phyloP scores from a whole-genome alignment of 2,888 invertebrate genomes.

The Branchellion lobata region DNA sequence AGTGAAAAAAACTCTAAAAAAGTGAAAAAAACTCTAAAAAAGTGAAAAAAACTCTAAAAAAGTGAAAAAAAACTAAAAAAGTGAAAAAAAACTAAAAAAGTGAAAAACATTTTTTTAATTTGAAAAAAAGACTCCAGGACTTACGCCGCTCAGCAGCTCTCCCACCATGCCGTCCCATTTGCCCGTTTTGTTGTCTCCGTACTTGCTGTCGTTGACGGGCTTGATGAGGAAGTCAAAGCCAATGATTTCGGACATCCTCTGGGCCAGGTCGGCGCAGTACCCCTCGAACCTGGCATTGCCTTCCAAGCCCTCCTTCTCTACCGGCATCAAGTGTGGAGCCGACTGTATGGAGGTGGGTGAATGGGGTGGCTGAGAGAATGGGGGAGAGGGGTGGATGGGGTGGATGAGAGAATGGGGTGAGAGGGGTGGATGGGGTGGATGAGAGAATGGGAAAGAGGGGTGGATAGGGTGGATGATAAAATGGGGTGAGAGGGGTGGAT shows the following conservation, averaged over 20 bases:
- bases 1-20: no score
- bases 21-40: no score
- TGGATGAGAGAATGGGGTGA: no score
- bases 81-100: no score
- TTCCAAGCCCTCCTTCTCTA: constrained; percentile 65
- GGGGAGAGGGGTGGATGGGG: neutral
- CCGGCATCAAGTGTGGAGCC: constrained; percentile 56
- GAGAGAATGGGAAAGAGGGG: no score
- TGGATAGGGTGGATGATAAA: no score
- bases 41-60: no score
- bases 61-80: no score
- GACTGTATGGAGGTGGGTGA: constrained; percentile 52
- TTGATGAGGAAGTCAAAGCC: constrained; percentile 59
- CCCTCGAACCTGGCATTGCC: constrained; percentile 72
- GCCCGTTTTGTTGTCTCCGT: constrained; percentile 53
- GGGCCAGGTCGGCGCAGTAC: constrained; percentile 64
- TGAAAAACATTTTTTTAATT: neutral
- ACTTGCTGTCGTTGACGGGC: constrained; percentile 51
- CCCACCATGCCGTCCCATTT: constrained; percentile 61
- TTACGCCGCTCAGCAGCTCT: constrained; percentile 57
- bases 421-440: no score
- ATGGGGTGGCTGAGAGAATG: no score
- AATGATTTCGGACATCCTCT: constrained; percentile 58
- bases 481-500: no score
- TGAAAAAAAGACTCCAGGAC: constrained; percentile 46